Base-by-base conservation (phyloP, 92 coral and sea anemone genomes). In the Siderastrea radians region DNA sequence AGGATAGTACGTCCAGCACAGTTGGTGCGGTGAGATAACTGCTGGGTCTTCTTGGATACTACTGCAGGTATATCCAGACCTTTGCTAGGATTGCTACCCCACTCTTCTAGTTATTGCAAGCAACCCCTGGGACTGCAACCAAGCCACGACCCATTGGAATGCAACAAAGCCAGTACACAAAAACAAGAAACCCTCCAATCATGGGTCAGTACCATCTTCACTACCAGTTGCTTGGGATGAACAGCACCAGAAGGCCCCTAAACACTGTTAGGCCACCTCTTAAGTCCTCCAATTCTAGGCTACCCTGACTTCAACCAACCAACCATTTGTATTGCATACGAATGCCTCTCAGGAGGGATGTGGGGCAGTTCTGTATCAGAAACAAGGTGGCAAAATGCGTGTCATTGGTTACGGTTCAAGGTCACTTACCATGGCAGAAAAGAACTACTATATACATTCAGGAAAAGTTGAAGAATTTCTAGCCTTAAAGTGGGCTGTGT, bases 1-100 rank as follows among this genome's bases (percentile, higher is more conserved):
- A 91, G 49, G 64, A 75, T 64, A 72, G 80, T 5, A 71, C 55
- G 62, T 94, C 96, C 14, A 78, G 61, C 46, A 88, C 96, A 14
- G 91, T 88, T 7, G 96, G 96, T 10, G 94, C 88, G 17, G 93
- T 93, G 44, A 83, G 91, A 47, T 87, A 89, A n/a, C 45, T 90
- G 26, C 66, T 93, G 45, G 93, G 93, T 48, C 85, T 90, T 43
- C 84, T 93, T 5, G 94, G 94, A 3, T 91, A 90, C 10, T 93
- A 87, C 79, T 80, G 90, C 6, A 89, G 91, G 1, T 92, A 94
- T 73, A 91, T 94, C 3, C 94, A 86, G 74, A 70, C 91, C 75
- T 91, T 72, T 46, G 77, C 77, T 3, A 38, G 53, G 43, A 74
- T 49, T 49, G 78, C 78, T 10, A n/a, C 5, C 19, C 78, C 78